These are phyloP conservation scores for Lithobates pipiens DNA, from an alignment of 2,797 vertebrate genomes.

Conservation along the genomic window DNA sequence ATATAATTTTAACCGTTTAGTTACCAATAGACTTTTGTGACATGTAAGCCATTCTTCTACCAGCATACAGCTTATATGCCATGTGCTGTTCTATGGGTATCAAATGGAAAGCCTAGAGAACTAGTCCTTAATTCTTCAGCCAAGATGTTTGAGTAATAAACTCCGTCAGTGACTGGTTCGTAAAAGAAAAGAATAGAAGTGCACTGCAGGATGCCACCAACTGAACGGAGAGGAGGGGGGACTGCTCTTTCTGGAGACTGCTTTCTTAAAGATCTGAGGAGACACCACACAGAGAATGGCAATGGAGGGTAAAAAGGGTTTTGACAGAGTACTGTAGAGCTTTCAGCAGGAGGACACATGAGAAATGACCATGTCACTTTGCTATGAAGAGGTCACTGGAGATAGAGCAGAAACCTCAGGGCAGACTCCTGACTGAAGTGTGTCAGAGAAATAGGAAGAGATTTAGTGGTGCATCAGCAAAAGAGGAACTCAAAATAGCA, in stretches of 20 bases:
- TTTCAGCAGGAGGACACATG: slow-evolving; percentile 20
- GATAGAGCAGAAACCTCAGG: slow-evolving; percentile 14
- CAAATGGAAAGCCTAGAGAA: neutral
- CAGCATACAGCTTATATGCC: too few relatives aligned
- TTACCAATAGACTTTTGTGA: too few relatives aligned
- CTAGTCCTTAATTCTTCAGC: neutral
- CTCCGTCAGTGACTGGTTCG: slow-evolving; percentile 1
- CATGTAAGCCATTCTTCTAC: too few relatives aligned
- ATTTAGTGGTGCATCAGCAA: neutral
- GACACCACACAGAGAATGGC: slow-evolving; percentile 21
- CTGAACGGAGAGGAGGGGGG: slow-evolving; percentile 23
- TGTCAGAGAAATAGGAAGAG: slow-evolving; percentile 9
- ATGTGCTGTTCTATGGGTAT: neutral
- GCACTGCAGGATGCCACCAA: slow-evolving; percentile 6
- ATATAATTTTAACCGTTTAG: too few relatives aligned
- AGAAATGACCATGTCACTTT: slow-evolving; percentile 40
- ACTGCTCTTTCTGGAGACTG: neutral
- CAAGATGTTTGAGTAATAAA: slow-evolving; percentile 15
- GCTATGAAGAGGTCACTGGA: slow-evolving; percentile 48
- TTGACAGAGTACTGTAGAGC: slow-evolving; percentile 15
- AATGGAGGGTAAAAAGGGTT: slow-evolving; percentile 11
- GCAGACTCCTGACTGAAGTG: slow-evolving; percentile 22
- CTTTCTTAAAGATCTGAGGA: slow-evolving; percentile 31
- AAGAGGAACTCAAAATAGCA: neutral
- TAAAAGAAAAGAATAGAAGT: slow-evolving; percentile 5